Conservation (phyloP, 2,888 invertebrate genomes). For the Troglohyphantes excavatus region DNA sequence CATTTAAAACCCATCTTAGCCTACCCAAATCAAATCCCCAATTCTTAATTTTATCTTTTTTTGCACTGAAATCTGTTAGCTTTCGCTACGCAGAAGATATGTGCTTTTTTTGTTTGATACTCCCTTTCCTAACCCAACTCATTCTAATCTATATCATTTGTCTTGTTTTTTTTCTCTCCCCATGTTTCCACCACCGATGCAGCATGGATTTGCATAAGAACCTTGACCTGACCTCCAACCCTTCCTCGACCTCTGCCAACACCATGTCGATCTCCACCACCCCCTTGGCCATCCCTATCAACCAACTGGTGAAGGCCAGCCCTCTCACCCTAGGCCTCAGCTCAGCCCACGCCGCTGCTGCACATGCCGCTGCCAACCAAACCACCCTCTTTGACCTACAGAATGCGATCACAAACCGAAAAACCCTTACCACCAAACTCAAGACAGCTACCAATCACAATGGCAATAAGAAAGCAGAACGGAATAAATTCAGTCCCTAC, state of each 20-base stretch:
- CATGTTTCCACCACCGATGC: constrained; percentile 81
- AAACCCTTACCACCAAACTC: constrained; percentile 75
- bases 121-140: constrained; percentile 78
- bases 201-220: constrained; percentile 98
- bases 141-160: constrained; percentile 79
- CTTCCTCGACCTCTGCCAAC: constrained; percentile 79
- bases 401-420: constrained; percentile 68
- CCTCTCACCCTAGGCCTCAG: constrained; percentile 77
- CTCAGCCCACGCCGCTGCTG: constrained; percentile 73
- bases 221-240: constrained; percentile 80
- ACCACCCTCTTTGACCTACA: constrained; percentile 71
- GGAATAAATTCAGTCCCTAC: constrained; percentile 75
- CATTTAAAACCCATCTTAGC: no score
- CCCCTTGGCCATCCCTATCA: constrained; percentile 78
- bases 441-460: constrained; percentile 69
- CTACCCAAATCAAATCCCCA: not conserved
- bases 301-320: constrained; percentile 78
- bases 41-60: not conserved
- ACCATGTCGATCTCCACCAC: constrained; percentile 79
- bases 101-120: constrained; percentile 62
- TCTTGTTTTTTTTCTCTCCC: constrained; percentile 78
- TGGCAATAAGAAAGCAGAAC: constrained; percentile 74
- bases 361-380: constrained; percentile 70
- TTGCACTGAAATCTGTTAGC: constrained; percentile 66
- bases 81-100: constrained; percentile 36